Base-by-base conservation (phyloP, 1,140 invertebrate species). In the Drosophila nebulosa region DNA sequence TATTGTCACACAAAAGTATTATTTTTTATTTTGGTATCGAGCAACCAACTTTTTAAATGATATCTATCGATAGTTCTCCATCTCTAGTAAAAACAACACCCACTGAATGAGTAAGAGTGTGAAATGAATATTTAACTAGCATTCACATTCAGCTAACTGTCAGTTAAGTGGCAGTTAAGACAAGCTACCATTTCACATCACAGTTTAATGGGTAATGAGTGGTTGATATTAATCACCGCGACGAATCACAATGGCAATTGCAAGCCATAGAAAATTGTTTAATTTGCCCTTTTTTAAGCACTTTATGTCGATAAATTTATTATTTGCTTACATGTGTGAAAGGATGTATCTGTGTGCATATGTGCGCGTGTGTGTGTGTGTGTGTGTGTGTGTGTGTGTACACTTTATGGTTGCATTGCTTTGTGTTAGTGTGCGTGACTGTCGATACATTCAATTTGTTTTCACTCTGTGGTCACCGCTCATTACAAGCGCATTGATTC, bases 401-500 rank as follows among this genome's bases (percentile, higher is more conserved):
- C n/a, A n/a, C n/a, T n/a, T n/a, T n/a, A n/a, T n/a, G n/a, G n/a
- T 14, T 27, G n/a, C 26, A 3, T 1, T n/a, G 27, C 7, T 53
- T 59, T 68, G 61, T 56, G 22, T 60, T 32, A 46, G 51, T 55
- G 55, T 21, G 55, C 18, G 64, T 58, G 55, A 64, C 52, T 30
- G 52, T 6, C 4, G 12, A 72, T 73, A 69, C 55, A 50, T 74
- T 72, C 63, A 60, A 67, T 74, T 76, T 76, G 66, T 39, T 64
- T 69, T 61, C 56, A 36, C 22, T 69, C 35, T 68, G 73, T 12
- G 74, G 74, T 42, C 46, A 21, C 21, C 72, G 72, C 69, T 76
- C 65, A 76, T 76, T 75, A 64, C 74, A 64, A n/a, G 1, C 6
- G 65, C 73, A 75, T 66, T 75, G 73, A 75, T 75, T 75, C 52